These are phyloP conservation scores for Lasius platythorax DNA, from an alignment of 2,888 invertebrate species.

Conservation along the genomic window DNA sequence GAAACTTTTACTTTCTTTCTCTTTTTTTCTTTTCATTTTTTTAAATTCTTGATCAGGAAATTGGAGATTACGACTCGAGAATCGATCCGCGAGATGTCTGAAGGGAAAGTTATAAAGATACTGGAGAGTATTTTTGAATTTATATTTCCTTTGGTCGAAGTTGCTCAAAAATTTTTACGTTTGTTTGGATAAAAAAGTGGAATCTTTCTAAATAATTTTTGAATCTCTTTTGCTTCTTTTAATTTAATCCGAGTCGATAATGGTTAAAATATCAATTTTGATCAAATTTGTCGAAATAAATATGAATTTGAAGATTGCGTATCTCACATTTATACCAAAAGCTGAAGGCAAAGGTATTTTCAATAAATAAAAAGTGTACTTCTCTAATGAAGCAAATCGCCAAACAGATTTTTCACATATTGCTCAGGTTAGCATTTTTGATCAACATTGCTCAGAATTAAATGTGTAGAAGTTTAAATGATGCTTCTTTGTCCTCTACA, in stretches of 20 bases:
- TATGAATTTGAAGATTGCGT: neutral
- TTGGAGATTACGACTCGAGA: slow-evolving; percentile 46
- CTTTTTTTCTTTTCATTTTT: neutral
- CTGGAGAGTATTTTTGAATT: neutral
- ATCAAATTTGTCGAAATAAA: neutral
- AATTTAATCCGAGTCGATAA: neutral
- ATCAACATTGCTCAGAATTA: slow-evolving; percentile 30
- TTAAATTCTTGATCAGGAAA: slow-evolving; percentile 17
- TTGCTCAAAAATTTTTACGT: neutral
- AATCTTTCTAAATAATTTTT: slow-evolving; percentile 13
- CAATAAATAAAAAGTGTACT: neutral
- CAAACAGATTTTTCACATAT: slow-evolving; percentile 11
- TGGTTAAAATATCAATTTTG: neutral
- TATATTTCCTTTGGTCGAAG: neutral
- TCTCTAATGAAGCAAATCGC: slow-evolving; percentile 11
- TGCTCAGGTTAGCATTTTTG: slow-evolving; percentile 31
- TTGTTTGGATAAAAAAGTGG: neutral
- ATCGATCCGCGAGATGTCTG: slow-evolving; percentile 31
- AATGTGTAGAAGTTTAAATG: neutral
- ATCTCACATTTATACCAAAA: neutral
- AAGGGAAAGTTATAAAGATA: neutral
- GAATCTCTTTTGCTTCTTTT: neutral
- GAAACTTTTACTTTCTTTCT: slow-evolving; percentile 59
- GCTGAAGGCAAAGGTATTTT: slow-evolving; percentile 9
- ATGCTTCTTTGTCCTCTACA: neutral